phyloP scores from a whole-genome alignment of 2,113 vertebrate genomes.

The Pleuronectes platessa region DNA sequence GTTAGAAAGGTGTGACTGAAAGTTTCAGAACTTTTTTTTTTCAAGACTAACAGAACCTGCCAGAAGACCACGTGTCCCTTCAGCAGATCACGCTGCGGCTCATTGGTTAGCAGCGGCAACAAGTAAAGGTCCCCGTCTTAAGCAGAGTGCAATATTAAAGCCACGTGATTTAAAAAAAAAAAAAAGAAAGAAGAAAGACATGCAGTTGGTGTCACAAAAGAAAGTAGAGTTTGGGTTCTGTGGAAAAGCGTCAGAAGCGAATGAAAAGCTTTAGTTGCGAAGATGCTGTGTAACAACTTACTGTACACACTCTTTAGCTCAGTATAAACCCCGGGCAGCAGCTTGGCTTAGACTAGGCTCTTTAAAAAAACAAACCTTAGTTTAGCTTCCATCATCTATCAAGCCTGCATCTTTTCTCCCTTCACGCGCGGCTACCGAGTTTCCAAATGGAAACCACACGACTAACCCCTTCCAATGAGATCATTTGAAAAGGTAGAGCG shows the following conservation, averaged over 20 bases:
- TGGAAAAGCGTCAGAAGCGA: background rate
- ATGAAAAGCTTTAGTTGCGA: constrained; percentile 24
- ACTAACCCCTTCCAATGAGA: background rate
- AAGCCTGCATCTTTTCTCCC: background rate
- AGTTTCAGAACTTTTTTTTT: background rate
- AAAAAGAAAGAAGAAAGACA: background rate
- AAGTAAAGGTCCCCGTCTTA: background rate
- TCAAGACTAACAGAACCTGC: background rate
- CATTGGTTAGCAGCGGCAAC: constrained; percentile 16
- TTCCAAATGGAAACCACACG: background rate
- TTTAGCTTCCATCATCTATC: background rate
- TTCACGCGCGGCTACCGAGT: no score
- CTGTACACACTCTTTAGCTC: constrained; percentile 22
- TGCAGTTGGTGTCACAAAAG: constrained; percentile 27
- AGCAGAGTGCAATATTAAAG: constrained; percentile 54
- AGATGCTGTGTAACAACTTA: constrained; percentile 22
- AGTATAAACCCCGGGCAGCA: constrained; percentile 14
- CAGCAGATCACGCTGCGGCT: constrained; percentile 33
- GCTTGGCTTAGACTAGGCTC: constrained; percentile 1
- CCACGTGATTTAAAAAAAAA: constrained; percentile 10
- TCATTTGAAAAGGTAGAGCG: background rate
- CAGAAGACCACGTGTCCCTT: constrained; percentile 18
- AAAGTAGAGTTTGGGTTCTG: background rate
- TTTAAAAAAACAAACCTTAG: background rate
- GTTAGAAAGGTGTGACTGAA: constrained; percentile 10